These are phyloP conservation scores for Chitala chitala DNA, from an alignment of 2,113 vertebrate genomes.

Conservation along the genomic window DNA sequence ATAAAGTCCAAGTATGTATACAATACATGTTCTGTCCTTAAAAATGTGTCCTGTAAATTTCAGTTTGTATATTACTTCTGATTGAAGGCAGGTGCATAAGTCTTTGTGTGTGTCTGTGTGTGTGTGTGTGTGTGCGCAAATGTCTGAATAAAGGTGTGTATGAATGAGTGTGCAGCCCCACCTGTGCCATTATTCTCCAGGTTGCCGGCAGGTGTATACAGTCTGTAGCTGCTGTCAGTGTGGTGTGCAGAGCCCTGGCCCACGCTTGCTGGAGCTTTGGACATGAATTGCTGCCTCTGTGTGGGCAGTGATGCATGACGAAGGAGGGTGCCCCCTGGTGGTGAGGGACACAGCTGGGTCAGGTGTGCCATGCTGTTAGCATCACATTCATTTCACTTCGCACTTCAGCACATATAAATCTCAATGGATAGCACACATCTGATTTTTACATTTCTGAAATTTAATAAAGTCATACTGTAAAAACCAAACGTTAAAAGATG, in stretches of 20 bases:
- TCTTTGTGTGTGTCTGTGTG: not conserved
- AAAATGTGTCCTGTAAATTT: too few relatives aligned
- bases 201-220: constrained; percentile 36
- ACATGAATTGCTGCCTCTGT: constrained; percentile 63
- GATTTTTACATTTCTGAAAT: too few relatives aligned
- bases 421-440: too few relatives aligned
- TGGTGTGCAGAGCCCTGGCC: constrained; percentile 47
- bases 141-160: constrained; percentile 2
- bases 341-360: constrained; percentile 31
- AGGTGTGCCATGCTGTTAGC: not conserved
- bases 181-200: constrained; percentile 35
- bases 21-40: too few relatives aligned
- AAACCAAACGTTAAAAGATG: too few relatives aligned
- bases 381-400: too few relatives aligned
- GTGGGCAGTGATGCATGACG: constrained; percentile 57
- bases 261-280: constrained; percentile 48
- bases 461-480: too few relatives aligned
- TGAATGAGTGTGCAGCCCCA: constrained; percentile 9
- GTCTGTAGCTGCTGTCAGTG: constrained; percentile 59
- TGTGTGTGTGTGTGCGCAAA: not conserved
- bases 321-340: constrained; percentile 69
- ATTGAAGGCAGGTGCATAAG: too few relatives aligned
- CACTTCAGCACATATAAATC: too few relatives aligned
- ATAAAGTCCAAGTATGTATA: too few relatives aligned
- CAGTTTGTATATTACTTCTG: too few relatives aligned